Evolutionary conservation across 2,113 vertebrate species (phyloP).

Genomic region (Pogonocichla stellata): DNA sequence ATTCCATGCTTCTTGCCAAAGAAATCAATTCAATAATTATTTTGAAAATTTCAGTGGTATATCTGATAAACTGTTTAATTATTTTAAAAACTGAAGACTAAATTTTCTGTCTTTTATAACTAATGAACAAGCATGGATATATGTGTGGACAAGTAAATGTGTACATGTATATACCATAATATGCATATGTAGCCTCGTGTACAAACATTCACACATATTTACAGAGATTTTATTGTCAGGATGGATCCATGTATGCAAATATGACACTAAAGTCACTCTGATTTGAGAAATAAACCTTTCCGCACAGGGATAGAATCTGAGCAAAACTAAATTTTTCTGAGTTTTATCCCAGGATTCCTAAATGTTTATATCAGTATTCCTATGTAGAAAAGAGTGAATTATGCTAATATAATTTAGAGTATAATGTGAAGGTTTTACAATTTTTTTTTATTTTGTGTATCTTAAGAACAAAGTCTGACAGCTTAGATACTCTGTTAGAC

Average conservation of each 20-base stretch:
- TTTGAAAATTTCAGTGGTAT: background rate
- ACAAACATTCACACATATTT: background rate
- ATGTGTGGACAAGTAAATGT: rapidly evolving
- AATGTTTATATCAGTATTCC: background rate
- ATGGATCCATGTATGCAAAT: background rate
- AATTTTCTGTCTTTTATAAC: background rate
- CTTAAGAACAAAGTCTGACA: background rate
- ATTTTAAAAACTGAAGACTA: background rate
- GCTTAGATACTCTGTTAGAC: background rate
- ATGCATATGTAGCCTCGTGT: background rate
- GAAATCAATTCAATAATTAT: rapidly evolving
- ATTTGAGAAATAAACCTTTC: background rate
- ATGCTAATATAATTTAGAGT: background rate
- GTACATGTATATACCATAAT: background rate
- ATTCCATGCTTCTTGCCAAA: background rate
- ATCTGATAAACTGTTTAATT: background rate
- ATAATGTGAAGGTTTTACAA: background rate
- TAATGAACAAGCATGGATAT: background rate
- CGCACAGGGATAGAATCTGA: background rate
- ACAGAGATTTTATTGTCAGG: background rate
- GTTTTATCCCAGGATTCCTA: background rate
- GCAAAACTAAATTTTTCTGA: background rate
- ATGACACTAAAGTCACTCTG: background rate
- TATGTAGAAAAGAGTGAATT: background rate
- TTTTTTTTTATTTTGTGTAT: background rate